Base-by-base conservation (phyloP, 2,888 invertebrate genomes). In the Trichogramma dendrolimi region DNA sequence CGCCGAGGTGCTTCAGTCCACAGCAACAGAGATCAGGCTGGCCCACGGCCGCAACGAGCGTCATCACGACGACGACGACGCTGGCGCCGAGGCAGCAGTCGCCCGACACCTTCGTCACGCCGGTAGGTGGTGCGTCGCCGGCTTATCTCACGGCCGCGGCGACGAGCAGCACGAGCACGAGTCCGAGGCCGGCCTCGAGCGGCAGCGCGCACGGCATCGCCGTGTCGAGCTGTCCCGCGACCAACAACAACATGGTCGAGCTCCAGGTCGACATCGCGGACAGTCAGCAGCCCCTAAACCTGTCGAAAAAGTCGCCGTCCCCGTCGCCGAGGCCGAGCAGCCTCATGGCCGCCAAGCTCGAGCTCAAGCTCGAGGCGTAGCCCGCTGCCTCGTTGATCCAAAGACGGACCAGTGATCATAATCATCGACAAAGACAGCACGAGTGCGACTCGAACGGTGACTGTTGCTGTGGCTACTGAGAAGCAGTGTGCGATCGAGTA, bases 261-360 rank as follows among this genome's bases (percentile, higher is more conserved):
- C 83, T 92, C 71, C 91, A 92, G 80, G 91, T 92, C 71, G 90
- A 91, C 75, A 90, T 91, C 70, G 90, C 90, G 73, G 89, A 89
- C 75, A 86, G 88, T 57, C 87, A 87, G 71, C 90, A 91, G 78
- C 94, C 94, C 60, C 83, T 94, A 70, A 94, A 94, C 84, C 84
- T 94, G 73, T 94, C 93, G 79, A 94, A 93, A 80, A 90, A 90
- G 77, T 88, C 89, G 68, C 89, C 89, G 71, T 86, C 88, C 70
- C 88, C 89, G 68, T 88, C 91, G 79, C 89, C 91, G 75, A 74
- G 87, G 80, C 83, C 87, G 27, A 27, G 27, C 27, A 27, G 27
- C 77, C 79, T 85, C 75, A 74, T 76, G 58, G 76, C 75, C 73
- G 46, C 62, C 58, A 52, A 61, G 61, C 60, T 42, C 60, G 5